Conservation (phyloP, 2,888 invertebrate genomes). For the Metopia argyrocephala region DNA sequence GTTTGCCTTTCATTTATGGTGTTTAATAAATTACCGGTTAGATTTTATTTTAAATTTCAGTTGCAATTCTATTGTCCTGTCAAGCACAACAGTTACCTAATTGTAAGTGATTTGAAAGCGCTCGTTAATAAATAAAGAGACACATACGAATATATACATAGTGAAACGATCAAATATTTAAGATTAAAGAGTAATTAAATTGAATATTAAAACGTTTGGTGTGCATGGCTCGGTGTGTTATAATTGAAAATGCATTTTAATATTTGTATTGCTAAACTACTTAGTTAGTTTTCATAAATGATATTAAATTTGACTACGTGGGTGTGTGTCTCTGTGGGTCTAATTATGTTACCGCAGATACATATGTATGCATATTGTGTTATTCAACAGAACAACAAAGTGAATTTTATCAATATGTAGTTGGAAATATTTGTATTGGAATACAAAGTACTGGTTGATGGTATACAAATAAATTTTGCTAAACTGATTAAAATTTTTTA, state of each 20-base stretch:
- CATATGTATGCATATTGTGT: not conserved
- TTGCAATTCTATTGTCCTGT: slow-evolving; percentile 54
- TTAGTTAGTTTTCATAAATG: not conserved
- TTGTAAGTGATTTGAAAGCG: slow-evolving; percentile 44
- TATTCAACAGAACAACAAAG: too few relatives aligned
- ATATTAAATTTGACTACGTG: too few relatives aligned
- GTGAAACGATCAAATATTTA: not conserved
- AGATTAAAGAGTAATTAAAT: not conserved
- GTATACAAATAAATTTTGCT: too few relatives aligned
- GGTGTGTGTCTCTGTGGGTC: not conserved
- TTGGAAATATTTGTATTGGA: too few relatives aligned
- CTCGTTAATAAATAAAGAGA: not conserved
- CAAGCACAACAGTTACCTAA: slow-evolving; percentile 35
- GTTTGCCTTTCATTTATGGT: slow-evolving; percentile 21
- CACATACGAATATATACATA: not conserved
- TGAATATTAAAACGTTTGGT: not conserved
- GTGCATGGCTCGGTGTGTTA: not conserved
- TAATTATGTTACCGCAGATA: not conserved
- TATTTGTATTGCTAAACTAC: not conserved
- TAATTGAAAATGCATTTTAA: not conserved
- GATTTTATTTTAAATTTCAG: slow-evolving; percentile 47
- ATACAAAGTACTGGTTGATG: too few relatives aligned
- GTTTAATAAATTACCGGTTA: slow-evolving; percentile 28
- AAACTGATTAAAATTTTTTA: too few relatives aligned
- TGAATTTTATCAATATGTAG: too few relatives aligned